Base-by-base conservation (phyloP, 2,113 vertebrate species). In the Macrotis lagotis region DNA sequence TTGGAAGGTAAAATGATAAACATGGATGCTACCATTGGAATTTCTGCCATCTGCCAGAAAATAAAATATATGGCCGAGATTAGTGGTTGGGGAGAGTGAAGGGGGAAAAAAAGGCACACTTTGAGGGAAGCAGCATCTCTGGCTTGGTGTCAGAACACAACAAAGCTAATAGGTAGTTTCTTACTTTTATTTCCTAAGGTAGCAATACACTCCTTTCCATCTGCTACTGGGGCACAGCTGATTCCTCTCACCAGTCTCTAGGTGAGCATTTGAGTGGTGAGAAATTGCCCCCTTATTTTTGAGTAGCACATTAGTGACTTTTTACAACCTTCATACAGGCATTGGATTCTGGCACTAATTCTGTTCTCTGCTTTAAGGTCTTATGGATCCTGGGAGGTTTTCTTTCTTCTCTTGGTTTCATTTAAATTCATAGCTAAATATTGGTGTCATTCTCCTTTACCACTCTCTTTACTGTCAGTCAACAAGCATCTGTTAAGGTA, bases 1-100 rank as follows among this genome's bases (percentile, higher is more conserved):
- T 48, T 94, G 53, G 94, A 83, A 96, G 96, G 97, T 94, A 91
- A 97, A 96, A 96, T 94, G 95, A 96, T 94, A 96, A 96, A 94
- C 88, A 74, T 94, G 94, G 95, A 96, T 92, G 94, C 51, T 0
- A 0, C 51, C n/a, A 44, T 91, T 48, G 22, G 92, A 95, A 93
- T 94, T 94, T 94, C 74, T 59, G 47, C 95, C 96, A 88, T 97
- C 96, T 97, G 95, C 92, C 95, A 53, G 51, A 91, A 90, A 90
- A 94, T 92, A 19, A 90, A 90, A 89, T 26, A 48, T 74, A 24
- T 51, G 47, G 51, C 95, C 94, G 95, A 94, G 92, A 93, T 28
- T 12, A 24, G 94, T 31, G 25, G 55, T 95, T 93, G 91, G 59
- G 48, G 92, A 48, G 31, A 28, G 50, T 53, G 28, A 37, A 53